phyloP scores from a whole-genome alignment of 2,888 invertebrate species.

The Alviniconcha strummeri region DNA sequence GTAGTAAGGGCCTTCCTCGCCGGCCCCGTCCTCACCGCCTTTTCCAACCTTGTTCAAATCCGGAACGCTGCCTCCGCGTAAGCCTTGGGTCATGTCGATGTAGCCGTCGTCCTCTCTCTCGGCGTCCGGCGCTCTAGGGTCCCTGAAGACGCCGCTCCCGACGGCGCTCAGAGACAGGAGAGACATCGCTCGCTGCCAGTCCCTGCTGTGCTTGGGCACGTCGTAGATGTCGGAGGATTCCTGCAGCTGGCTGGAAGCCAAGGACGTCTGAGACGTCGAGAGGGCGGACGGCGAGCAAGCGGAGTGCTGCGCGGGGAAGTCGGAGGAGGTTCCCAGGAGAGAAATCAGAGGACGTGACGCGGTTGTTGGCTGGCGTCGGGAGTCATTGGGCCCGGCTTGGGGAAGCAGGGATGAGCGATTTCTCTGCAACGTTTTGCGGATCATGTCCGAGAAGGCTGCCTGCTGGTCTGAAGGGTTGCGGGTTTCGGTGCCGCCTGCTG shows the following conservation, averaged over 20 bases:
- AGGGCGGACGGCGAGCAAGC: neutral
- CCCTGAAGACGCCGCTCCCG: neutral
- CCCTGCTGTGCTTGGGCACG: neutral
- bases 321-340: neutral
- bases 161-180: constrained; percentile 20
- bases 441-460: neutral
- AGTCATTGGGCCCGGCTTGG: neutral
- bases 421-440: neutral
- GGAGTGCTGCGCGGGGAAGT: neutral
- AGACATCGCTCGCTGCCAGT: constrained; percentile 25
- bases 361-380: neutral
- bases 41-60: neutral
- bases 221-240: constrained; percentile 21
- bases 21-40: too few species aligned
- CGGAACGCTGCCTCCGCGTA: neutral
- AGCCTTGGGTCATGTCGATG: neutral
- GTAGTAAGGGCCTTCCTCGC: neutral
- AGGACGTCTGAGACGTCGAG: neutral
- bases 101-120: constrained; percentile 3
- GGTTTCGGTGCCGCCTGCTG: too few species aligned
- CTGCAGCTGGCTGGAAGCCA: neutral
- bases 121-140: neutral
- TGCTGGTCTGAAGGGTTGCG: neutral
- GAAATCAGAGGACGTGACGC: neutral
- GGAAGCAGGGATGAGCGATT: neutral